Base-by-base conservation (phyloP, 2,113 vertebrate genomes). In the Microcebus tavaratra region DNA sequence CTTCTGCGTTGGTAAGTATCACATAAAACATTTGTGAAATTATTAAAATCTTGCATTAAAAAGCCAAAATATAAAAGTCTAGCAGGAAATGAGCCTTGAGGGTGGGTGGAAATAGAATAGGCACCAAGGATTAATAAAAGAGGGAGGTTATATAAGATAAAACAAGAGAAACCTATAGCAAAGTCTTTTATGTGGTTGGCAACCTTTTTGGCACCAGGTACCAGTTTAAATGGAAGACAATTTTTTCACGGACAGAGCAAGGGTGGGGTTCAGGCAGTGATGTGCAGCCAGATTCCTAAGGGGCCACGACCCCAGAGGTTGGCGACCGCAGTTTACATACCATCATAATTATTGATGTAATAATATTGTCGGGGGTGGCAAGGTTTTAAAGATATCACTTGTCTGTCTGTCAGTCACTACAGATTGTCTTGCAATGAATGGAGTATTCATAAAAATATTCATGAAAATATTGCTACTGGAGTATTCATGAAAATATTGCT, bases 361-460 rank as follows among this genome's bases (percentile, higher is more conserved):
- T 17, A 73, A 23, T 23, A 73, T 34, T 6, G 25, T 14, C 7
- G 17, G 6, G 1, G 17, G 6, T 3, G 17, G 1, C 13, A 8
- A 34, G 9, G 34, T 36, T 91, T 79, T 79, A 83, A 34, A 59
- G 55, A 75, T 14, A 21, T 80, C 14, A 13, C 5, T 82, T 81
- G 27, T 31, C 31, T 81, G 27, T 31, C 31, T 50, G 4, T 91
- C 29, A 48, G 34, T 82, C 14, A 76, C 23, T 88, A 25, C 31
- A 53, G 48, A 48, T 15, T 45, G 14, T 42, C 36, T 65, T 70
- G 23, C 20, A 50, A 21, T 45, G 53, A 73, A 21, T 15, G 14
- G 23, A 76, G 3, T 8, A 67, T 61, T 65, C 21, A 34, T 0
- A 82, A 36, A 87, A 27, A 50, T 42, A 42, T 42, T 42, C 39